Evolutionary conservation across 2,113 vertebrate species (phyloP).

Genomic region (Podocnemis expansa): DNA sequence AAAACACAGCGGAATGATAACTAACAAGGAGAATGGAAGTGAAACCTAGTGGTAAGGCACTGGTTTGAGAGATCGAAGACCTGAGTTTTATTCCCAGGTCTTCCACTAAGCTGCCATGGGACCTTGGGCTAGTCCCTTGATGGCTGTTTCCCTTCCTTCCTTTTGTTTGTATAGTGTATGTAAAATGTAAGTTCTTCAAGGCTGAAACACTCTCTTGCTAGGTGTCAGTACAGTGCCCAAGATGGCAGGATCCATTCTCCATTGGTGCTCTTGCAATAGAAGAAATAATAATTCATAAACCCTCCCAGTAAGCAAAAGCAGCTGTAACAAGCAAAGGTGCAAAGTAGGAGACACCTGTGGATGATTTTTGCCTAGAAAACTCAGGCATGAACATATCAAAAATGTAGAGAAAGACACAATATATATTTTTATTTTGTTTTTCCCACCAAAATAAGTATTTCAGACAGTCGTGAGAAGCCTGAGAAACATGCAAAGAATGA

Average conservation of each 20-base stretch:
- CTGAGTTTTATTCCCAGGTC: not conserved
- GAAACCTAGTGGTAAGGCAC: not conserved
- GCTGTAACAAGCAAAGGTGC: not conserved
- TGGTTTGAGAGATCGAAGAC: not conserved
- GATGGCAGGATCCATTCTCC: not conserved
- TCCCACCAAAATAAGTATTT: not conserved
- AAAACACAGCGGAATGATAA: not conserved
- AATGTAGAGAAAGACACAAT: not conserved
- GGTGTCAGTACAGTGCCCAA: not conserved
- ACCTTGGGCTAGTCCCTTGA: not conserved
- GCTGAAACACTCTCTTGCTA: not conserved
- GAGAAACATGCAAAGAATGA: too few relatives aligned
- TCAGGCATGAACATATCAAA: not conserved
- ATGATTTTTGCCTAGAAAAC: not conserved
- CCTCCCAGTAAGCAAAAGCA: not conserved
- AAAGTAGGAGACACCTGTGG: fast-evolving
- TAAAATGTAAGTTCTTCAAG: not conserved
- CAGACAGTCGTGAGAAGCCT: not conserved
- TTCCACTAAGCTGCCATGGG: not conserved
- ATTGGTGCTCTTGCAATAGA: not conserved
- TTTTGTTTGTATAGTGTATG: not conserved
- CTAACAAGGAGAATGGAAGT: too few relatives aligned
- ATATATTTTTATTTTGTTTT: not conserved
- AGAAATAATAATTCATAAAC: not conserved
- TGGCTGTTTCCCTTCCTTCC: not conserved